Evolutionary conservation across 2,888 invertebrate genomes (phyloP).

Genomic region (Anarsia innoxiella): DNA sequence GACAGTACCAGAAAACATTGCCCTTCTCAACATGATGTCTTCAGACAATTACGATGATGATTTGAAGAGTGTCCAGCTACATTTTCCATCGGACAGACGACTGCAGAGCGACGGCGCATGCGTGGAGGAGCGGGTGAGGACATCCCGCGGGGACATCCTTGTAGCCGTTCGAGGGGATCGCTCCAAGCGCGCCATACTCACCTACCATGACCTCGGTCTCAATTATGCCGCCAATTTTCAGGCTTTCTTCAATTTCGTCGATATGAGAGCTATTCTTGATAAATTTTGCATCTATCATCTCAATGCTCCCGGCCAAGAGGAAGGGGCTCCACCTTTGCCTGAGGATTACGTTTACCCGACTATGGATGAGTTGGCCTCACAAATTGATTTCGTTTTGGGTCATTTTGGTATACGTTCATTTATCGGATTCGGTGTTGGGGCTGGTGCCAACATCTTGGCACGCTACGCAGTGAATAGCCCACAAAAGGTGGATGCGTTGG

Average conservation of each 20-base stretch:
- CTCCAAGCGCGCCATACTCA: constrained; percentile 93
- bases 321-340: constrained; percentile 92
- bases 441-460: constrained; percentile 96
- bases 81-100: constrained; percentile 85
- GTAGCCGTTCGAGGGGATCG: constrained; percentile 97
- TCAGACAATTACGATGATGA: constrained; percentile 93
- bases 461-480: constrained; percentile 92
- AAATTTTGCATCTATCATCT: constrained; percentile 99
- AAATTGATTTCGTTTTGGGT: constrained; percentile 91
- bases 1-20: constrained; percentile 63
- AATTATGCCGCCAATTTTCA: constrained; percentile 97
- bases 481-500: constrained; percentile 91
- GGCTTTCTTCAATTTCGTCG: constrained; percentile 94
- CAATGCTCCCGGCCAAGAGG: constrained; percentile 99
- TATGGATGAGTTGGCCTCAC: constrained; percentile 96
- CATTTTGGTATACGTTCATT: constrained; percentile 92
- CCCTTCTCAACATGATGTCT: constrained; percentile 79
- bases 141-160: constrained; percentile 91
- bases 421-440: constrained; percentile 98
- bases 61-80: constrained; percentile 91
- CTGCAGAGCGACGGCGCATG: constrained; percentile 70
- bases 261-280: constrained; percentile 90
- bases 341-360: constrained; percentile 93
- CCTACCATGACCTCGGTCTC: constrained; percentile 99
- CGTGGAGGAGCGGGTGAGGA: constrained; percentile 86